A percentile compares a stretch with the other conserved stretches of the same genome.
phyloP scores from a whole-genome alignment of 1,140 invertebrate species.

The Drosophila ficusphila region DNA sequence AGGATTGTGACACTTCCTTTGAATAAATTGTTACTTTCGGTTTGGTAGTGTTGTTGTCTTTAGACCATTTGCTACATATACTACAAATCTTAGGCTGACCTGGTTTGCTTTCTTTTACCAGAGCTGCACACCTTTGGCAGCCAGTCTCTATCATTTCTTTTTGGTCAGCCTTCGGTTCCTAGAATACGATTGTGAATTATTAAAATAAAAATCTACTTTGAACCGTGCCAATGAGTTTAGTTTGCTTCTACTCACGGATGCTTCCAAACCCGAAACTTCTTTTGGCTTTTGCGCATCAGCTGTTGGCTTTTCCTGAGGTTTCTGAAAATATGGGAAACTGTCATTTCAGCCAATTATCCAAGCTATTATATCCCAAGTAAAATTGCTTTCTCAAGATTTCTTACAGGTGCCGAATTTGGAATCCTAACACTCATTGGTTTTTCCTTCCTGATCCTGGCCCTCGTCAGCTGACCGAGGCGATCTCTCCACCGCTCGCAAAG shows the following conservation, averaged over 20 bases:
- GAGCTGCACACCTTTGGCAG: background rate
- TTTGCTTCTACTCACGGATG: background rate
- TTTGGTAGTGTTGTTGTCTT: background rate
- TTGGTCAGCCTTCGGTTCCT: background rate
- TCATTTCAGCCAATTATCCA: too few species aligned
- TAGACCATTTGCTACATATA: background rate
- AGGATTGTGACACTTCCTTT: background rate
- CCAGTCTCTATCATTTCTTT: background rate
- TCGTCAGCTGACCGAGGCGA: background rate
- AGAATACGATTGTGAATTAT: background rate
- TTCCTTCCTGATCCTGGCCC: background rate
- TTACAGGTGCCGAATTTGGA: too few species aligned
- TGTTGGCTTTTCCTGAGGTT: background rate
- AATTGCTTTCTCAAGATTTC: too few species aligned
- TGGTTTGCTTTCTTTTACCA: background rate
- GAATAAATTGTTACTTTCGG: background rate
- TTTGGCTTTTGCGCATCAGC: background rate
- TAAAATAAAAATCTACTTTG: background rate
- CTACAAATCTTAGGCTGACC: background rate
- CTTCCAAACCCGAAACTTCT: background rate
- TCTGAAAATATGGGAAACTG: too few species aligned
- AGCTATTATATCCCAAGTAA: too few species aligned
- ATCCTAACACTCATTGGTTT: background rate
- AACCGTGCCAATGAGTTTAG: too few species aligned
- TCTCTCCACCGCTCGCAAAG: background rate